Evolutionary conservation across 2,888 invertebrate species (phyloP), one percentile per base, ranked within the genome.

Genomic region (Digitonthophagus gazella): DNA sequence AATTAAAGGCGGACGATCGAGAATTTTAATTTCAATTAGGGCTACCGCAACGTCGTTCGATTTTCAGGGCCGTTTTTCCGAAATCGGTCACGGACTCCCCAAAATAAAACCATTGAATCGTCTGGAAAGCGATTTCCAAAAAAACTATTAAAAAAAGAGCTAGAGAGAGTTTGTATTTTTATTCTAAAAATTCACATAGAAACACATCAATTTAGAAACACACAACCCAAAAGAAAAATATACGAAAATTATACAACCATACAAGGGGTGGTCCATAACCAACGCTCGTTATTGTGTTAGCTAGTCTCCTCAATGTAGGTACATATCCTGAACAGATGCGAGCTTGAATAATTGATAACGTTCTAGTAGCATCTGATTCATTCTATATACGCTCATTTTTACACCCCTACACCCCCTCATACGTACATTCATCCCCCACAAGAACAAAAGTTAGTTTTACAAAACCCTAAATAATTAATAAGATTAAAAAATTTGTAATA

Each of bases 261-360:
- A 69, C 71, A 55, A 57, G 68, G 68, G 72, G 72, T 69, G 70
- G 71, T 69, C 73, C 72, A 70, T 72, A 72, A 77, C 71, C 73
- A 74, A 72, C 73, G 71, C 74, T 74, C 72, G 73, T 75, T 72
- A 75, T 77, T 78, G 75, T 75, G 71, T 76, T 71, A 72, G 55
- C 18, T 58, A 58, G 68, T 74, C 74, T 74, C 74, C 68, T 70
- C 68, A 70, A 67, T 68, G 75, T 72, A 73, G 73, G 71, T 74
- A 75, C 76, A 79, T 80, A 79, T 79, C 78, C 76, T 76, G 76
- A 80, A 80, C 82, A 81, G 81, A 81, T 82, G 82, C 77, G 80
- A 74, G 74, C 68, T 73, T 81, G 80, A 80, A 80, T 81, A 81
- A 82, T 82, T 82, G 82, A 74, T 76, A 75, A 76, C 76, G 76